phyloP scores from a whole-genome alignment of 2,888 invertebrate species.

The Mythimna vitellina region DNA sequence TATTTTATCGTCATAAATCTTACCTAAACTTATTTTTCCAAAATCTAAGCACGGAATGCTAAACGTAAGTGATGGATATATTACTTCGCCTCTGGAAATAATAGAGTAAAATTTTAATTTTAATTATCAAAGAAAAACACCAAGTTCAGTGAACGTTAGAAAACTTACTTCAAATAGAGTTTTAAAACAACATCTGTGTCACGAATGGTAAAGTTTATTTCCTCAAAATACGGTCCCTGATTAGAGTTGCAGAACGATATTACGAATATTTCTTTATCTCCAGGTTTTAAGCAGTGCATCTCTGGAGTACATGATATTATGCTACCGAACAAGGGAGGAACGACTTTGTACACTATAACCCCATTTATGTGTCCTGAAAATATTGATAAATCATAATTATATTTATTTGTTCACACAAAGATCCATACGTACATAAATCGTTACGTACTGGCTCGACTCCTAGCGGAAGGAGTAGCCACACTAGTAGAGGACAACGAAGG shows the following conservation, averaged over 20 bases:
- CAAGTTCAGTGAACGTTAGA: not conserved
- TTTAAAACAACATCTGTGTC: slow-evolving; percentile 90
- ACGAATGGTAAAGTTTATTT: slow-evolving; percentile 90
- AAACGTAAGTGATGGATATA: slow-evolving; percentile 91
- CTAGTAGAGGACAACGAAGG: not conserved
- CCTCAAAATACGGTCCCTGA: slow-evolving; percentile 92
- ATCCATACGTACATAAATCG: not conserved
- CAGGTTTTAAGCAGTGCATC: slow-evolving; percentile 84
- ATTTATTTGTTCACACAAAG: not conserved
- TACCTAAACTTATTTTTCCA: slow-evolving; percentile 90
- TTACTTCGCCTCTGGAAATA: slow-evolving; percentile 89
- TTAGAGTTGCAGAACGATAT: slow-evolving; percentile 90
- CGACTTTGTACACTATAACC: slow-evolving; percentile 85
- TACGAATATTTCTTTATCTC: slow-evolving; percentile 87
- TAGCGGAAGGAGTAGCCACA: not conserved
- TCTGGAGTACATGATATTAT: slow-evolving; percentile 88
- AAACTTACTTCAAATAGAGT: slow-evolving; percentile 90
- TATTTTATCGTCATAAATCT: not conserved
- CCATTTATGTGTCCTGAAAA: slow-evolving; percentile 91
- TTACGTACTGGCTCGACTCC: not conserved
- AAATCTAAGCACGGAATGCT: slow-evolving; percentile 89
- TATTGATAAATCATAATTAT: slow-evolving; percentile 30
- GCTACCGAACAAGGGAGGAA: slow-evolving; percentile 90
- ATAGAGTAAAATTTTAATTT: not conserved
- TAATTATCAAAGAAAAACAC: not conserved